Conservation (phyloP, 2,888 invertebrate genomes). For the Apotomis turbidana region DNA sequence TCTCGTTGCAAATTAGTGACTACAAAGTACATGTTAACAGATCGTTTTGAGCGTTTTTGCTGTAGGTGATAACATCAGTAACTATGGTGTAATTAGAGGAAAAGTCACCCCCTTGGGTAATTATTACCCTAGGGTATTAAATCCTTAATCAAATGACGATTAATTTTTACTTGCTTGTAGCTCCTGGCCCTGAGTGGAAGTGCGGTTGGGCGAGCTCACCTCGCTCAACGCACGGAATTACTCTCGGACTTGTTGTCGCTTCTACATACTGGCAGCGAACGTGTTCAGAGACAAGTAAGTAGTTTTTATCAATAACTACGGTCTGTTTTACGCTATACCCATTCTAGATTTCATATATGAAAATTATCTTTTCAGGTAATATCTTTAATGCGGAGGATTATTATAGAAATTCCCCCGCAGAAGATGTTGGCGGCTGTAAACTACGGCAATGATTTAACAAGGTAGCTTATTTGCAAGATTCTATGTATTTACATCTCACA, state of each 20-base stretch:
- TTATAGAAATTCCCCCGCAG: constrained; percentile 95
- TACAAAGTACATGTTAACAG: too few species aligned
- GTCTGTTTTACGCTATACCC: too few species aligned
- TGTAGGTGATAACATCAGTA: too few species aligned
- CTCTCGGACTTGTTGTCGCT: constrained; percentile 93
- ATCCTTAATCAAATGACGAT: too few species aligned
- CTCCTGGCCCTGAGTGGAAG: constrained; percentile 96
- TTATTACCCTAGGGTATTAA: too few species aligned
- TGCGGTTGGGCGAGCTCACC: constrained; percentile 93
- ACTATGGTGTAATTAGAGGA: too few species aligned
- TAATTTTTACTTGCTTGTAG: constrained; percentile 50
- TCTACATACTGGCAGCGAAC: constrained; percentile 96
- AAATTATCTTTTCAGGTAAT: constrained; percentile 85
- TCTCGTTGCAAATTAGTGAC: too few species aligned
- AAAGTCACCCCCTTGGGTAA: too few species aligned
- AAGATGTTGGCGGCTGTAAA: constrained; percentile 91
- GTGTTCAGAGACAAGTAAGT: constrained; percentile 95
- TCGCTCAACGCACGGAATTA: constrained; percentile 94
- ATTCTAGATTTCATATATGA: too few species aligned
- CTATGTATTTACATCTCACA: too few species aligned
- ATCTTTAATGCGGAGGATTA: constrained; percentile 92
- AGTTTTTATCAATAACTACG: too few species aligned
- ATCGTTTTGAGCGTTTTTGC: too few species aligned
- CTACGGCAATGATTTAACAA: constrained; percentile 68
- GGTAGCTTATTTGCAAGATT: constrained; percentile 49